A percentile compares a stretch with the other conserved stretches of the same genome.
Conservation (phyloP, 2,888 invertebrate genomes). For the Heterodera filipjevi region DNA sequence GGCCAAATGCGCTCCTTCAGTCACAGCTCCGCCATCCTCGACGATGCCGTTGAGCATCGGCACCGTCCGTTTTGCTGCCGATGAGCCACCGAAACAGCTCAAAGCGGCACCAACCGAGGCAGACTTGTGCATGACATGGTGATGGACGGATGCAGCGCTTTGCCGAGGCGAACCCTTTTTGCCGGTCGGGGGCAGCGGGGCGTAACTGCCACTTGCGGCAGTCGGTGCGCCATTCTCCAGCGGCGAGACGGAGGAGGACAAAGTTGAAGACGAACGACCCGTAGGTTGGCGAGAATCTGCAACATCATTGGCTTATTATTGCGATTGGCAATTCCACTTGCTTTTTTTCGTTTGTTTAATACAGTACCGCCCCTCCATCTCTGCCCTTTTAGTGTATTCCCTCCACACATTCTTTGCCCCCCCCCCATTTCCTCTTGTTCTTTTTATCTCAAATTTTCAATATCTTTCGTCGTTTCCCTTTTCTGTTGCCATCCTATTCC, state of each 20-base stretch:
- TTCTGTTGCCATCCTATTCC: too few relatives aligned
- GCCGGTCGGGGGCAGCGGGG: not conserved
- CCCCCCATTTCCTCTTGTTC: too few relatives aligned
- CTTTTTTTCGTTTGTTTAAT: not conserved
- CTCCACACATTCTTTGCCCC: too few relatives aligned
- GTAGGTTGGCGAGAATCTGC: constrained; percentile 15
- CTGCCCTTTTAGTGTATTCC: too few relatives aligned
- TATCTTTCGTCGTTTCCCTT: too few relatives aligned
- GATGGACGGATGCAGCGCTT: not conserved
- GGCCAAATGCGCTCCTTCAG: not conserved
- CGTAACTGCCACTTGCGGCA: not conserved
- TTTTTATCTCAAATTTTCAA: too few relatives aligned
- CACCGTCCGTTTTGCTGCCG: not conserved
- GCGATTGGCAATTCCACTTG: not conserved
- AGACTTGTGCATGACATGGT: constrained; percentile 23
- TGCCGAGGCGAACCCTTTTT: constrained; percentile 12
- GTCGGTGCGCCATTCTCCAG: not conserved
- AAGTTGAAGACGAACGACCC: constrained; percentile 10
- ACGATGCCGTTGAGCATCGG: constrained; percentile 2
- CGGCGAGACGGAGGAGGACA: constrained; percentile 2
- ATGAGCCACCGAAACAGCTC: not conserved
- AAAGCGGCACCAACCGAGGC: constrained; percentile 25
- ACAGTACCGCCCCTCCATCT: too few relatives aligned
- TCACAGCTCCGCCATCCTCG: not conserved
- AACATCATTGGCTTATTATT: not conserved